A percentile compares a stretch with the other conserved stretches of the same genome.
Evolutionary conservation across 2,797 vertebrate genomes (phyloP).

Genomic region (Psittacula echo): DNA sequence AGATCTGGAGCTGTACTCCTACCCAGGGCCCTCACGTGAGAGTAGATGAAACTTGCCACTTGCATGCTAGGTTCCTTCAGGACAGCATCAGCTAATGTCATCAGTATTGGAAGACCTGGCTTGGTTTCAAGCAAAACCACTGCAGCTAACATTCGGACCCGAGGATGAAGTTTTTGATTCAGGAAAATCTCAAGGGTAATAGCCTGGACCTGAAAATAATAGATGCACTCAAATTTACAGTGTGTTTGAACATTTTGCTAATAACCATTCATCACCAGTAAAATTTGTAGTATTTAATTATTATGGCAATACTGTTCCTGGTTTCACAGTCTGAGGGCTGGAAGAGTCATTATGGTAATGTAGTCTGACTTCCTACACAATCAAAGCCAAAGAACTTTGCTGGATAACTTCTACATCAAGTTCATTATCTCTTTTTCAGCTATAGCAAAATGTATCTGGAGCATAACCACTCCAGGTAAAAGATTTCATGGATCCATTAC

Average conservation of each 20-base stretch:
- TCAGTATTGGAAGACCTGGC: constrained; percentile 78
- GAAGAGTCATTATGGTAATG: neutral
- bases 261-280: neutral
- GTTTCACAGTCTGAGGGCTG: neutral
- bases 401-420: neutral
- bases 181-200: constrained; percentile 82
- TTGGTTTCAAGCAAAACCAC: constrained; percentile 84
- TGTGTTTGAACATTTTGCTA: neutral
- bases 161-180: constrained; percentile 74
- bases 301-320: neutral
- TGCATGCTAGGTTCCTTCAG: constrained; percentile 82
- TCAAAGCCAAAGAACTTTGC: neutral
- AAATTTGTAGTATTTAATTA: neutral
- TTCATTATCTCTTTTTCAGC: neutral
- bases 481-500: neutral
- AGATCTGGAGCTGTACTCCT: constrained; percentile 82
- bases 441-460: neutral
- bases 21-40: constrained; percentile 82
- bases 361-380: neutral
- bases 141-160: constrained; percentile 80
- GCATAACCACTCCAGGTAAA: neutral
- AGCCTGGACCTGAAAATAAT: constrained; percentile 81
- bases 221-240: neutral
- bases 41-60: constrained; percentile 84
- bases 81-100: constrained; percentile 74